Percentiles rank a stretch among this genome's conserved stretches.
phyloP scores from a whole-genome alignment of 2,888 invertebrate species.

The Dryobotodes eremita region DNA sequence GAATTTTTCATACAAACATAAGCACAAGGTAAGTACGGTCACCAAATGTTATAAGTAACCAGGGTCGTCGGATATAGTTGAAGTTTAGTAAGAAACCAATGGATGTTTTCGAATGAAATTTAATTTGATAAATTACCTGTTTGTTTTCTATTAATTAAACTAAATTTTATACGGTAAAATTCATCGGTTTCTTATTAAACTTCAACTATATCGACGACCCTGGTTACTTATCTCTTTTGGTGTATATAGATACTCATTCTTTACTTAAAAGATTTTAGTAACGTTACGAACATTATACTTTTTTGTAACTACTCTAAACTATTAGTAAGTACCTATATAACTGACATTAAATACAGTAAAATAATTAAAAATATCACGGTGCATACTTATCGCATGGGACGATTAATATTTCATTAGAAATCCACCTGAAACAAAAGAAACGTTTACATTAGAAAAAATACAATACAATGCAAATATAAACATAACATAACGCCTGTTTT shows the following conservation, averaged over 20 bases:
- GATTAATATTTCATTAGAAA: slow-evolving; percentile 78
- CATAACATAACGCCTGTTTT: no score
- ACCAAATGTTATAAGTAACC: no score
- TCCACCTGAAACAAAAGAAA: slow-evolving; percentile 86
- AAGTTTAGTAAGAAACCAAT: no score
- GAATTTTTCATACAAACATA: background rate
- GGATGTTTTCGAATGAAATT: no score
- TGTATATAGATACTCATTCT: background rate
- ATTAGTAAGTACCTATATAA: slow-evolving; percentile 17
- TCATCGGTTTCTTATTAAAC: no score
- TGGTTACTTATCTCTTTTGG: no score
- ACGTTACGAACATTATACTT: background rate
- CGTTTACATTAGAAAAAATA: slow-evolving; percentile 30
- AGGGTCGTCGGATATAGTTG: no score
- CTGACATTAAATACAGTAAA: slow-evolving; percentile 33
- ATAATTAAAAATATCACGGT: slow-evolving; percentile 64
- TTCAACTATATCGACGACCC: no score
- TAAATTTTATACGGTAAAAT: no score
- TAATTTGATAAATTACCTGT: no score
- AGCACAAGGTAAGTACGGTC: background rate
- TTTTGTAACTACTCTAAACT: slow-evolving; percentile 7
- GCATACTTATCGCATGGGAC: slow-evolving; percentile 81
- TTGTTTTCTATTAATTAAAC: no score
- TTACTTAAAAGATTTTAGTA: background rate
- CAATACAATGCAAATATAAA: background rate